Evolutionary conservation across 2,888 invertebrate genomes (phyloP).

Genomic region (Apoda limacodes): DNA sequence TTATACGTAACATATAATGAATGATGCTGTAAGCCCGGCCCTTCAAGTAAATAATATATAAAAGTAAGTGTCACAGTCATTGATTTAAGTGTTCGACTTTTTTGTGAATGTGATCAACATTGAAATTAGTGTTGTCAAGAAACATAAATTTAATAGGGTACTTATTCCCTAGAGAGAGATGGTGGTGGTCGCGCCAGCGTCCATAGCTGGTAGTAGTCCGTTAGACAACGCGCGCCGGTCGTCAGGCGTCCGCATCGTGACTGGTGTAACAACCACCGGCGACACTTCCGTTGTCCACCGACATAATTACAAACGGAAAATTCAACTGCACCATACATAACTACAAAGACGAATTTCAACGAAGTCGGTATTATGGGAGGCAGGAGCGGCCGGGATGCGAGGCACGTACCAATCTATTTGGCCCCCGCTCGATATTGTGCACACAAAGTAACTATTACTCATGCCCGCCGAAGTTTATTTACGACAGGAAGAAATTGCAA

Average conservation of each 20-base stretch:
- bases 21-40: too few relatives aligned
- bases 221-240: slow-evolving; percentile 45
- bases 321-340: slow-evolving; percentile 54
- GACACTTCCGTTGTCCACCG: slow-evolving; percentile 55
- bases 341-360: slow-evolving; percentile 44
- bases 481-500: slow-evolving; percentile 67
- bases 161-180: background rate
- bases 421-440: slow-evolving; percentile 55
- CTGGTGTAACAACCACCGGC: slow-evolving; percentile 47
- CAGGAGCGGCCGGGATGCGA: slow-evolving; percentile 32
- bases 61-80: too few relatives aligned
- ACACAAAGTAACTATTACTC: slow-evolving; percentile 64
- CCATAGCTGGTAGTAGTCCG: slow-evolving; percentile 49
- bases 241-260: slow-evolving; percentile 53
- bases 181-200: slow-evolving; percentile 36
- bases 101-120: too few relatives aligned
- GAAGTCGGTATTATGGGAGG: slow-evolving; percentile 26
- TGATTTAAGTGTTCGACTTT: too few relatives aligned
- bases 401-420: slow-evolving; percentile 63
- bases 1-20: too few relatives aligned
- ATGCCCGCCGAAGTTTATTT: slow-evolving; percentile 58
- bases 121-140: too few relatives aligned
- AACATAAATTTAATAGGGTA: too few relatives aligned
- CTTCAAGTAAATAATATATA: too few relatives aligned
- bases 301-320: slow-evolving; percentile 64